Evolutionary conservation across 2,888 invertebrate genomes (phyloP), one percentile per base, ranked within the genome.

Genomic region (Hartigia nigra): DNA sequence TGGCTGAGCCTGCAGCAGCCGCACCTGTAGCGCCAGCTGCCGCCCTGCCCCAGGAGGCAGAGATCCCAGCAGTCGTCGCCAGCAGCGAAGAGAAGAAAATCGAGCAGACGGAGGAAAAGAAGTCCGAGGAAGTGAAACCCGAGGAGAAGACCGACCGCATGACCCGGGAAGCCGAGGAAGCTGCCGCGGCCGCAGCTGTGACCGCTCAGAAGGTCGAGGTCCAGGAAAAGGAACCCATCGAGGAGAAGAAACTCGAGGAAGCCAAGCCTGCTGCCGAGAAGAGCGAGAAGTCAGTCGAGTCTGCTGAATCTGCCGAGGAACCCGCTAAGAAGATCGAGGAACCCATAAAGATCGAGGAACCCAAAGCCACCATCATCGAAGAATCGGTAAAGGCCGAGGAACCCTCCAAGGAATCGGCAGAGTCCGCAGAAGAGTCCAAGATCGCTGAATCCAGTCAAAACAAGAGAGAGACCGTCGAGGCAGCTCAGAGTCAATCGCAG

Each of bases 51-150:
- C n/a, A 69, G 39, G 32, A n/a, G 69, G 32, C 23, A 79, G 76
- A 23, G 79, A 82, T 31, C 31, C 75, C 78, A 74, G 75, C 77
- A 31, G 70, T 75, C 14, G 77, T 79, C 12, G 83, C 80, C 74
- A 85, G 83, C 83, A 77, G 80, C 74, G 82, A 86, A 70, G 86
- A 55, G 39, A 23, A 55, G 23, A 55, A 55, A 9, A 55, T 55
- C 39, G 39, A 9, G 2, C 39, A 55, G 39, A 5, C 39, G 5
- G 91, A 79, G 87, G 88, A 82, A 90, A 91, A 70, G 88, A 91
- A 81, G 92, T 91, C 86, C 88, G 91, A 31, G 81, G 87, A 77
- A 88, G 83, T 89, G 35, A 92, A 92, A 82, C 87, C 91, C 39
- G 85, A 85, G 14, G 88, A 88, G 37, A 88, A 88, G 35, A 86